A percentile compares a stretch with the other conserved stretches of the same genome.
These are phyloP conservation scores for Acanthurus leucopareius DNA, from an alignment of 2,797 vertebrate genomes.

Conservation along the genomic window DNA sequence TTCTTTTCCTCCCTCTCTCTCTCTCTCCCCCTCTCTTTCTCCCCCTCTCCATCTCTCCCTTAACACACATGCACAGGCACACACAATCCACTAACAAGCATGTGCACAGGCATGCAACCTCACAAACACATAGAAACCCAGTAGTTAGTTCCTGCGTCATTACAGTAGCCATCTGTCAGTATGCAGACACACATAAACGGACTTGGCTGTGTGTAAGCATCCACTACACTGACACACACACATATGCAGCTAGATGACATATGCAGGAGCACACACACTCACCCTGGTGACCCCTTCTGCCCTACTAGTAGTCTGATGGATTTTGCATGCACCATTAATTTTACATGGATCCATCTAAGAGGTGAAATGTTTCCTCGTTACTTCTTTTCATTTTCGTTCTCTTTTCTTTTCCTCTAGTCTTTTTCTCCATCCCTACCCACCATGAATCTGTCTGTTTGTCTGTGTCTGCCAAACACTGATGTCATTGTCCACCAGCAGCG, in stretches of 20 bases:
- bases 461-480: slow-evolving; percentile 76
- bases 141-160: slow-evolving; percentile 82
- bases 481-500: slow-evolving; percentile 78
- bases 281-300: slow-evolving; percentile 39
- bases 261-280: slow-evolving; percentile 26
- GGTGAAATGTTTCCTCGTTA: slow-evolving; percentile 45
- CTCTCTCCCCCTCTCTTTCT: not conserved
- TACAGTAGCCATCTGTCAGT: slow-evolving; percentile 83
- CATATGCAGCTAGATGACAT: slow-evolving; percentile 33
- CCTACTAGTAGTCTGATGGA: slow-evolving; percentile 22
- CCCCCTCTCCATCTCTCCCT: slow-evolving; percentile 8
- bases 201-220: slow-evolving; percentile 63
- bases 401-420: slow-evolving; percentile 11
- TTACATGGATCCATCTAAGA: slow-evolving; percentile 37
- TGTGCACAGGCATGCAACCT: slow-evolving; percentile 53
- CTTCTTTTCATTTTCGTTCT: not conserved
- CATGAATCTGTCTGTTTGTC: slow-evolving; percentile 65
- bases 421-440: slow-evolving; percentile 65
- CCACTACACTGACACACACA: slow-evolving; percentile 39
- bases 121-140: slow-evolving; percentile 72
- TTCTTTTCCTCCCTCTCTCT: not conserved
- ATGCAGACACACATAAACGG: slow-evolving; percentile 63
- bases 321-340: slow-evolving; percentile 45
- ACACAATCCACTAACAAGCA: slow-evolving; percentile 40
- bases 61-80: slow-evolving; percentile 23